A percentile compares a stretch with the other conserved stretches of the same genome.
phyloP scores from a whole-genome alignment of 2,888 invertebrate genomes.

The Amiota communis region DNA sequence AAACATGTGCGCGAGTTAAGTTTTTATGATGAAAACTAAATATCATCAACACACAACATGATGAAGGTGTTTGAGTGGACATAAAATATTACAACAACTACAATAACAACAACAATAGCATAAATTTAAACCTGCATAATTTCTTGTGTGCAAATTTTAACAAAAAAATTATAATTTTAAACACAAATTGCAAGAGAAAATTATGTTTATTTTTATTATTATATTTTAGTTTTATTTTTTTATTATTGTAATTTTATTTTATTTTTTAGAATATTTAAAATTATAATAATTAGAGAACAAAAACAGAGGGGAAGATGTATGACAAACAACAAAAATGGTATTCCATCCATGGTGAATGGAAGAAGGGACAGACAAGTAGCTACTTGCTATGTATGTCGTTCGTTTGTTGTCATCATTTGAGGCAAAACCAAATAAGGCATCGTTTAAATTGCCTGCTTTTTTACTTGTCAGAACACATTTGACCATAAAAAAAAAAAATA shows the following conservation, averaged over 20 bases:
- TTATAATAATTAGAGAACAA: no score
- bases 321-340: no score
- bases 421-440: slow-evolving; percentile 2
- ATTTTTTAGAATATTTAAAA: no score
- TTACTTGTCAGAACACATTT: neutral
- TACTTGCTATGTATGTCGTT: no score
- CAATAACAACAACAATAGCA: neutral
- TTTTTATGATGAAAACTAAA: slow-evolving; percentile 13
- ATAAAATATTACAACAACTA: slow-evolving; percentile 4
- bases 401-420: no score
- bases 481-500: slow-evolving; percentile 16
- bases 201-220: neutral
- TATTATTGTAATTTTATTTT: no score
- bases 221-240: no score
- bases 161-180: neutral
- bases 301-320: no score
- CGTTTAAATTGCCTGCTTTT: slow-evolving; percentile 10
- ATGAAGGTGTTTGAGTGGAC: slow-evolving; percentile 23
- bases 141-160: neutral
- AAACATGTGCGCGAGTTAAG: neutral
- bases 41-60: slow-evolving; percentile 10
- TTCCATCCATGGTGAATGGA: no score
- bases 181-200: neutral
- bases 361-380: no score
- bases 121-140: neutral